These are phyloP conservation scores for Trachops cirrhosus DNA, from an alignment of 2,797 vertebrate species.

Conservation along the genomic window DNA sequence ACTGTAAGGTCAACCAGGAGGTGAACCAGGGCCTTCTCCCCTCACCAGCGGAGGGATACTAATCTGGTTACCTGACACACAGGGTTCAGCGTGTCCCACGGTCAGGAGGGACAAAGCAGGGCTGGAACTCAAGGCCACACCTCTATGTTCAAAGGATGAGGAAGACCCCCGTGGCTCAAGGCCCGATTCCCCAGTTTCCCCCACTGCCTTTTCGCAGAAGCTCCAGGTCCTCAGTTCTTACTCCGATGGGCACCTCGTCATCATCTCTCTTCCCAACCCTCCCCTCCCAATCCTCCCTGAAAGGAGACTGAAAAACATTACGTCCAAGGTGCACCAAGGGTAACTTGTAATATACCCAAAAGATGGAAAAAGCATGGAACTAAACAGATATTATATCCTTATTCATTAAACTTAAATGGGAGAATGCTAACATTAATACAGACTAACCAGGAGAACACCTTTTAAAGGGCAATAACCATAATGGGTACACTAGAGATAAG, in stretches of 20 bases:
- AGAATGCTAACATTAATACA: background rate
- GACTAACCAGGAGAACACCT: background rate
- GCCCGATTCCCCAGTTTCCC: background rate
- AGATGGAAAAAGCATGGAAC: background rate
- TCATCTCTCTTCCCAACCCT: background rate
- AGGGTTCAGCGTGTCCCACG: background rate
- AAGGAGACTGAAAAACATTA: background rate
- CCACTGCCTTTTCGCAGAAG: background rate
- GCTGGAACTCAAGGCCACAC: background rate
- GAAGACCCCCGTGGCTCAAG: background rate
- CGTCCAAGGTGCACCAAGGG: background rate
- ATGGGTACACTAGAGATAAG: background rate
- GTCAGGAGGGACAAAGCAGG: background rate
- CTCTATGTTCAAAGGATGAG: background rate
- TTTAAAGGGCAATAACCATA: background rate
- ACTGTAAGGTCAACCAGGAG: background rate
- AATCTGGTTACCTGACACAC: background rate
- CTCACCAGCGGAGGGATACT: background rate
- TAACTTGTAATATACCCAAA: background rate
- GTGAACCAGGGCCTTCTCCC: background rate
- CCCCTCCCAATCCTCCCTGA: background rate
- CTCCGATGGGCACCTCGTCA: background rate
- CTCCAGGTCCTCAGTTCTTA: background rate
- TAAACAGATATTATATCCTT: background rate
- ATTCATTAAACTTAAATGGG: background rate